Base-by-base conservation (phyloP, 2,113 vertebrate species). In the Hepsetus odoe region DNA sequence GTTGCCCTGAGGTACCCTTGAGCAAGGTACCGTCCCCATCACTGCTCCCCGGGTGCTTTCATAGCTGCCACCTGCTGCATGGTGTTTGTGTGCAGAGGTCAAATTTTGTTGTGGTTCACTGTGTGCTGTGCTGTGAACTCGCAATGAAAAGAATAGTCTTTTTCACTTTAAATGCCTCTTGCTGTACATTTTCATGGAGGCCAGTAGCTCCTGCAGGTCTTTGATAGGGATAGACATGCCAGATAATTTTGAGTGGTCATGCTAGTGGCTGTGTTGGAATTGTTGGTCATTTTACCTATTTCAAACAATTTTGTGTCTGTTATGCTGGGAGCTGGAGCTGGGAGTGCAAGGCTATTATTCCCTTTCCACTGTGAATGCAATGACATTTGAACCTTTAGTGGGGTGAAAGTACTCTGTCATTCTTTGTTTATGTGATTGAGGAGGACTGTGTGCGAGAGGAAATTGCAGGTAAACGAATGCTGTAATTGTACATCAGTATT, bases 361-460 rank as follows among this genome's bases (percentile, higher is more conserved):
- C 67, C 73, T 66, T 86, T 91, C 28, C 81, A 89, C 90, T 92
- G 91, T 91, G 91, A 93, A 93, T 84, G 69, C 73, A 58, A 77
- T 65, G 92, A 91, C 90, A 87, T 87, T 74, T 76, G 70, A 86
- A 93, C 91, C 90, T 79, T 82, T 84, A 82, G 24, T 53, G 77
- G 88, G 83, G 84, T 87, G 78, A 89, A 85, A 79, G 85, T 64
- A 69, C 85, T 87, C 64, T 61, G 10, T 62, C 74, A 87, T 84
- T 87, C 61, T 69, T 8, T 72, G 75, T 85, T 88, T 80, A 84
- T 91, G 89, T 88, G 88, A 92, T 90, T 87, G 84, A 84, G 74
- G 75, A 81, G 58, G 80, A 58, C 68, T 72, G 68, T 56, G 68
- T 56, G 69, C 32, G 51, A 49, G 74, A 18, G 6, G 68, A 49